These are phyloP conservation scores for Thripadectes ignobilis DNA, from an alignment of 2,797 vertebrate species.

Conservation along the genomic window DNA sequence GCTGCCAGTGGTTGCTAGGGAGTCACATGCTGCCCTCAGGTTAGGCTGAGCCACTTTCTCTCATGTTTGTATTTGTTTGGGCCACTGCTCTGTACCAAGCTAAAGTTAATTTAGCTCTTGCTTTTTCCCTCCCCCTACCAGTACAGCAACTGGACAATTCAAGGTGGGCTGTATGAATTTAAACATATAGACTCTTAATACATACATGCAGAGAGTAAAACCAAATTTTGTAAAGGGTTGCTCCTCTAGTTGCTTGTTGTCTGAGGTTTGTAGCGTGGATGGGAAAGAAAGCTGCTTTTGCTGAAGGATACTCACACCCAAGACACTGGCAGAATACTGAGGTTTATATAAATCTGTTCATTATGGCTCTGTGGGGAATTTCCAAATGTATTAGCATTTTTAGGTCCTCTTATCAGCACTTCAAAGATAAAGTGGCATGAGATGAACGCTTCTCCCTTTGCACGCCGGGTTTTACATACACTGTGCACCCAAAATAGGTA, in stretches of 20 bases:
- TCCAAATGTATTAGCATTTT: conserved; percentile 60
- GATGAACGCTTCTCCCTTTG: background rate
- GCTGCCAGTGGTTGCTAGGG: conserved; percentile 37
- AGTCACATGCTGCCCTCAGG: background rate
- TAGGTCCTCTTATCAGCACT: conserved; percentile 63
- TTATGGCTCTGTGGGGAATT: conserved; percentile 63
- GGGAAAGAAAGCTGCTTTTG: background rate
- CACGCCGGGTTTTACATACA: background rate
- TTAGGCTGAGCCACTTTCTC: conserved; percentile 14
- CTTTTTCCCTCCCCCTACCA: background rate
- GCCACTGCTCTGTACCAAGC: background rate
- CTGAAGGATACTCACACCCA: background rate
- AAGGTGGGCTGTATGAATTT: background rate
- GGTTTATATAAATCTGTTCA: conserved; percentile 66
- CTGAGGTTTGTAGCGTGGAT: background rate
- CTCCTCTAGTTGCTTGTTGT: background rate
- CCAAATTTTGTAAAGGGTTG: background rate
- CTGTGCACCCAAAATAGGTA: conserved; percentile 11
- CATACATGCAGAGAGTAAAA: background rate
- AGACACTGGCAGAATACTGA: conserved; percentile 40
- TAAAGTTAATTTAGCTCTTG: background rate
- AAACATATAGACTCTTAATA: background rate
- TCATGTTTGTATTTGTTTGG: background rate
- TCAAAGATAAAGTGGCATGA: conserved; percentile 60
- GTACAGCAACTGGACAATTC: background rate